Base-by-base conservation (phyloP, 1,140 invertebrate species). In the Notospermus geniculatus region DNA sequence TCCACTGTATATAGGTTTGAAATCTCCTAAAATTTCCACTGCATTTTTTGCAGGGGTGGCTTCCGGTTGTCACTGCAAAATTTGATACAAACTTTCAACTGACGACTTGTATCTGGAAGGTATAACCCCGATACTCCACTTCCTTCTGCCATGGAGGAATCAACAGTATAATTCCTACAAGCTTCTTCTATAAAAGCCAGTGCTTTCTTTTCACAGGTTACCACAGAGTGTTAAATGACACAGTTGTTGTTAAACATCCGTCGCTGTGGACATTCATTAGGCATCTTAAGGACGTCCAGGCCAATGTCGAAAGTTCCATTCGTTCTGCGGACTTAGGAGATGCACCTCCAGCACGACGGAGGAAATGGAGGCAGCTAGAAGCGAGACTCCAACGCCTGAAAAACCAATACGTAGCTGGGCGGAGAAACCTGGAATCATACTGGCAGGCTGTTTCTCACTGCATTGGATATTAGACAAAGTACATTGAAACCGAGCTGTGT, bases 221-320 rank as follows among this genome's bases (percentile, higher is more conserved):
- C 45, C 62, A 60, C 50, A 29, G 41, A n/a, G 29, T 17, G 15
- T 54, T 50, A 54, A 55, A 54, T 27, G 56, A 59, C 28, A 19
- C 30, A 27, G 57, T 64, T 1, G 32, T 30, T 13, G 52, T 29
- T 15, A 43, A 43, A 29, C 62, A 64, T 19, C 62, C 46, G 1
- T 59, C 57, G 2, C 32, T 64, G 27, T 64, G 62, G 57, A 59
- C 54, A 4, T 60, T 60, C 39, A 60, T 64, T 22, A n/a, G 62
- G 29, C 39, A 60, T 15, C 27, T 64, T 1, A 59, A 60, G 29
- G 57, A 17, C 22, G 11, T 23, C 15, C 23, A 23, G 23, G 13
- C 23, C 11, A 11, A 53, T 15, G 11, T 11, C 9, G 23, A 11
- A 17, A 53, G 11, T 53, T 17, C 15, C 22, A 43, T 43, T 43